Evolutionary conservation across 2,113 vertebrate species (phyloP), one percentile per base, ranked within the genome.

Genomic region (Lagopus leucura): DNA sequence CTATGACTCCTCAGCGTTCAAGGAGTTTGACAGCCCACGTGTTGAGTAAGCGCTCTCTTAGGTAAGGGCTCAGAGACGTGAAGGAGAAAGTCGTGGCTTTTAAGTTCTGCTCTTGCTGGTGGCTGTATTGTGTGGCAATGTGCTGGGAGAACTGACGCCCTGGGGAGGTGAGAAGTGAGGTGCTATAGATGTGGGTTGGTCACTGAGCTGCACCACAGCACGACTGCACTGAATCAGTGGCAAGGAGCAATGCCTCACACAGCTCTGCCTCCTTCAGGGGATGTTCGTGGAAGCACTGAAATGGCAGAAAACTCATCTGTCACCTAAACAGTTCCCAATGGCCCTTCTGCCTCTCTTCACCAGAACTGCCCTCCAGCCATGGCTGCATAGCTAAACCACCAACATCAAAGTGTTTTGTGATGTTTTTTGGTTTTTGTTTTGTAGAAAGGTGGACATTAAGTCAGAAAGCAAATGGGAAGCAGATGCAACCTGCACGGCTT

Each of bases 381-480:
- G 8, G 54, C 16, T 7, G 52, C 36, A 9, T 3, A 76, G 21
- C 32, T 43, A 32, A 78, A 75, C 4, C 7, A 77, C 6, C 63
- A 52, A 8, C 8, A 32, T 4, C 24, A 32, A 65, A 61, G 5
- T 8, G 4, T 30, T 32, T 7, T 65, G 24, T 45, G 48, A 22
- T 45, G 54, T 45, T 45, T 18, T 45, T 25, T 40, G 13, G 28
- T 47, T 47, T 47, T 47, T 47, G 42, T 8, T 16, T 18, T 30
- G 5, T 25, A 42, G 20, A 18, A 14, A 24, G 30, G 30, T 18
- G 45, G 1, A 2, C 3, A 21, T 10, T 2, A 4, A 42, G 11
- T 17, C 25, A 11, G 10, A 70, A 58, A 72, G 19, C 11, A 61
- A 21, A n/a, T 13, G 10, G 5, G 55, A 61, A 61, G 16, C 25